A percentile compares a stretch with the other conserved stretches of the same genome.
phyloP scores from a whole-genome alignment of 2,113 vertebrate species.

The Hemibagrus wyckioides region DNA sequence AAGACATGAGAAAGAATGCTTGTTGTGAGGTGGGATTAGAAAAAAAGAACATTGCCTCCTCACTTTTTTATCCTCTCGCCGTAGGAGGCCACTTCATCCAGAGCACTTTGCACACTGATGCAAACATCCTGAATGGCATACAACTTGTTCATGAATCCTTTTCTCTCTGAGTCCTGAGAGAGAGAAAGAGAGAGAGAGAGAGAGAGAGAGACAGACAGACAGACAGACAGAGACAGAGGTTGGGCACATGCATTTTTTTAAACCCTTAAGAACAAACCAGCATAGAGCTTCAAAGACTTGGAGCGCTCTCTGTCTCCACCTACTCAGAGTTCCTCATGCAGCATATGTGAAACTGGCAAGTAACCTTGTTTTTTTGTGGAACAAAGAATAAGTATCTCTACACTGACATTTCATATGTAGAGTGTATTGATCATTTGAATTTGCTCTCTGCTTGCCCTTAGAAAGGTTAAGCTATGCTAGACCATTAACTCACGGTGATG shows the following conservation, averaged over 20 bases:
- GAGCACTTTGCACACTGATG: conserved; percentile 92
- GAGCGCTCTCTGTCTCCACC: conserved; percentile 66
- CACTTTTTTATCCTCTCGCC: conserved; percentile 98
- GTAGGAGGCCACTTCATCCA: conserved; percentile 95
- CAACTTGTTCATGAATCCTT: conserved; percentile 97
- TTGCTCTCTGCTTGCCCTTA: conserved; percentile 57
- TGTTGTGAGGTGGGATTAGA: conserved; percentile 40
- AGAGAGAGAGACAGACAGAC: conserved; percentile 27
- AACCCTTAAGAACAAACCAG: conserved; percentile 54
- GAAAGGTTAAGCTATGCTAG: conserved; percentile 57
- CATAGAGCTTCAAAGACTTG: conserved; percentile 70
- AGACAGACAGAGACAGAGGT: conserved; percentile 58
- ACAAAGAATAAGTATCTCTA: conserved; percentile 41
- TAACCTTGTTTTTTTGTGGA: conserved; percentile 69
- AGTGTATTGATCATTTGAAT: conserved; percentile 63
- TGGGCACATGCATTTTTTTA: conserved; percentile 66
- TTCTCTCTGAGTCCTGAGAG: conserved; percentile 89
- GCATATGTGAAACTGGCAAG: conserved; percentile 72
- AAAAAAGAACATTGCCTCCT: conserved; percentile 65
- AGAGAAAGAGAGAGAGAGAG: conserved; percentile 54
- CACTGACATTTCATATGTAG: conserved; percentile 40
- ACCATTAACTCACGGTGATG: conserved; percentile 63
- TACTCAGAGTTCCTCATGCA: conserved; percentile 63
- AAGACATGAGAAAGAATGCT: background rate
- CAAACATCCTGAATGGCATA: conserved; percentile 99